phyloP scores from a whole-genome alignment of 2,888 invertebrate genomes.

The Torymus auratus region DNA sequence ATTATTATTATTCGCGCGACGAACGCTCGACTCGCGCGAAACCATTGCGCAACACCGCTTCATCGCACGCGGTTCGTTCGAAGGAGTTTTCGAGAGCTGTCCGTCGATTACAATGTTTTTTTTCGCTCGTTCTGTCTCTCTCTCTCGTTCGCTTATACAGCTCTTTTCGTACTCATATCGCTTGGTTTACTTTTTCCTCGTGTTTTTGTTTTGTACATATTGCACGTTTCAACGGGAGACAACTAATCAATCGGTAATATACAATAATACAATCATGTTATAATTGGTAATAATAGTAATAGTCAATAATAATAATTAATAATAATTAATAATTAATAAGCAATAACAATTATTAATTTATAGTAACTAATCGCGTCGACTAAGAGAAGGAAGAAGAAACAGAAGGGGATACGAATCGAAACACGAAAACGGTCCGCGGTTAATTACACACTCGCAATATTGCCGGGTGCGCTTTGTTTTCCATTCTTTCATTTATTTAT shows the following conservation, averaged over 20 bases:
- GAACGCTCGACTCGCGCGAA: neutral
- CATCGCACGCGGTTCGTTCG: neutral
- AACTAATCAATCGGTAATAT: conserved; percentile 68
- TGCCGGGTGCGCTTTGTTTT: conserved; percentile 37
- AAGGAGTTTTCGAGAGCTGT: neutral
- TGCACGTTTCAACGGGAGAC: conserved; percentile 72
- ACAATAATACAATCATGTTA: conserved; percentile 62
- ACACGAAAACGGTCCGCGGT: conserved; percentile 37
- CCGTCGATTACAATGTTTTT: too few relatives aligned
- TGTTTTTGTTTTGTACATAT: conserved; percentile 69
- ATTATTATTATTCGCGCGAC: neutral
- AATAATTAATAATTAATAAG: conserved; percentile 65
- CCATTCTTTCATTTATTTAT: too few relatives aligned
- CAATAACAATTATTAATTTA: conserved; percentile 64
- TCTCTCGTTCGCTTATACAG: neutral
- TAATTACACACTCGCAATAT: conserved; percentile 56
- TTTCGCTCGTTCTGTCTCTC: conserved; percentile 4
- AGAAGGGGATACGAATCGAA: conserved; percentile 61
- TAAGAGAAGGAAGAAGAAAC: conserved; percentile 64
- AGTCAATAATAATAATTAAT: conserved; percentile 61
- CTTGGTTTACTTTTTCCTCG: conserved; percentile 6
- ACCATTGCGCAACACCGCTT: too few relatives aligned
- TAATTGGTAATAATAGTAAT: conserved; percentile 57
- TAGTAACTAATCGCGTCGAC: conserved; percentile 63
- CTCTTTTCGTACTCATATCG: conserved; percentile 20